phyloP scores from a whole-genome alignment of 2,888 invertebrate species.

The Chaitophorus viminalis region DNA sequence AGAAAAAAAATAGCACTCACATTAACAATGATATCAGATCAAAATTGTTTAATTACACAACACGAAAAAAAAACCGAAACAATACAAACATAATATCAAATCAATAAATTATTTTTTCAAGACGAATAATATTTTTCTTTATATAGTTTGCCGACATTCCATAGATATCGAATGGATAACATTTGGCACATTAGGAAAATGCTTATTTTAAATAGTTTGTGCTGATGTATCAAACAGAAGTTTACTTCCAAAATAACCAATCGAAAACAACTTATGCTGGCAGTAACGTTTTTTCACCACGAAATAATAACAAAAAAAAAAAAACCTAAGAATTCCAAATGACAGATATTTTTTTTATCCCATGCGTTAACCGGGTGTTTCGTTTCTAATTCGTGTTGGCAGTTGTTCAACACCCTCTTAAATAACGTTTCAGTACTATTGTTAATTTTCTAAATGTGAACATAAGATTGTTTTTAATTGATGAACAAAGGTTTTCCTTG shows the following conservation, averaged over 20 bases:
- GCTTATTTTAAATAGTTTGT: conserved; percentile 23
- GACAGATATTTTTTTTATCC: conserved; percentile 17
- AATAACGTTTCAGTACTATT: conserved; percentile 17
- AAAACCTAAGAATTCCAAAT: conserved; percentile 4
- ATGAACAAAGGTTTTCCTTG: neutral
- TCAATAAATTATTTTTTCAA: conserved; percentile 24
- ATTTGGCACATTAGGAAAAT: conserved; percentile 15
- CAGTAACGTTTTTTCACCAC: neutral
- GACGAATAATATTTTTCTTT: conserved; percentile 37
- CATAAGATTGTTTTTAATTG: conserved; percentile 4
- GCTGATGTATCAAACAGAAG: conserved; percentile 27
- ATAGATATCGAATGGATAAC: conserved; percentile 33
- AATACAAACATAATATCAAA: conserved; percentile 31
- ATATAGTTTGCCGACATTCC: conserved; percentile 45
- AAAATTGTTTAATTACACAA: conserved; percentile 53
- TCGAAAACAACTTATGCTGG: neutral
- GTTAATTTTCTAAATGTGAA: conserved; percentile 20
- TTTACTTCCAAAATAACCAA: conserved; percentile 15
- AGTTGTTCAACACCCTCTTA: conserved; percentile 33
- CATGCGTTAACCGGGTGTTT: conserved; percentile 48
- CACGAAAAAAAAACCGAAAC: conserved; percentile 12
- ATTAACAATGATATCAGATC: conserved; percentile 59
- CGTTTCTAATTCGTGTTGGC: conserved; percentile 40
- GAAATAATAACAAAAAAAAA: neutral
- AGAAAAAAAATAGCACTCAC: conserved; percentile 14